Base-by-base conservation (phyloP, 2,888 invertebrate species). In the Athalia circularis region DNA sequence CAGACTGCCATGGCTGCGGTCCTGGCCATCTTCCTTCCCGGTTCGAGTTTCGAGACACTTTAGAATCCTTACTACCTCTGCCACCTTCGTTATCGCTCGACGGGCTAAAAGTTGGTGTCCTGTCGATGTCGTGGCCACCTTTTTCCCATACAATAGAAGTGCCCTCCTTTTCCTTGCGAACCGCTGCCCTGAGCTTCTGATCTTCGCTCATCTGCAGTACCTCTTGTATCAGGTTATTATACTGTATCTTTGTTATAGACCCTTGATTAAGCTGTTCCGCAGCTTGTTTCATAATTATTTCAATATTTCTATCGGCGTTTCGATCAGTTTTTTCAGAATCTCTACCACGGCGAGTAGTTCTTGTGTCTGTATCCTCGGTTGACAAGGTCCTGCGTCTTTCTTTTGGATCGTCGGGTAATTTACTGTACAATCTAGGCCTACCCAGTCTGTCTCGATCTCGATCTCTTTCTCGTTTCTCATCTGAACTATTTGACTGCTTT, bases 261-360 rank as follows among this genome's bases (percentile, higher is more conserved):
- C 97, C 96, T 75, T 94, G 94, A 81, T 94, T 94, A 80, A 95
- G 93, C 84, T 95, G 94, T 84, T 95, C 95, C 80, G 96, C 96
- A 0, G 97, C 97, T 86, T 96, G 96, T 8, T 94, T 93, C 87
- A 96, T 94, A 79, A 96, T 96, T 65, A 95, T 94, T 80, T 95
- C 94, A 83, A 95, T 94, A 78, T 94, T 94, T 80, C 93, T 93
- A 82, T 94, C 92, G 0, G 91, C 87, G 78, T 91, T 91, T 78
- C 92, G 91, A 0, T 91, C 90, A 70, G 92, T 90, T 77, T 93
- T 90, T 80, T 94, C 94, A 0, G 89, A 90, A 74, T 93, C 93
- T 79, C 92, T 92, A 11, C 83, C 83, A 62, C 88, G 82, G 9
- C 86, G 85, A 47, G 83, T 84, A 0, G 86, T 81, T n/a, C 88